A percentile compares a stretch with the other conserved stretches of the same genome.
These are phyloP conservation scores for Philantomba maxwellii DNA, from an alignment of 2,113 vertebrate genomes.

Conservation along the genomic window DNA sequence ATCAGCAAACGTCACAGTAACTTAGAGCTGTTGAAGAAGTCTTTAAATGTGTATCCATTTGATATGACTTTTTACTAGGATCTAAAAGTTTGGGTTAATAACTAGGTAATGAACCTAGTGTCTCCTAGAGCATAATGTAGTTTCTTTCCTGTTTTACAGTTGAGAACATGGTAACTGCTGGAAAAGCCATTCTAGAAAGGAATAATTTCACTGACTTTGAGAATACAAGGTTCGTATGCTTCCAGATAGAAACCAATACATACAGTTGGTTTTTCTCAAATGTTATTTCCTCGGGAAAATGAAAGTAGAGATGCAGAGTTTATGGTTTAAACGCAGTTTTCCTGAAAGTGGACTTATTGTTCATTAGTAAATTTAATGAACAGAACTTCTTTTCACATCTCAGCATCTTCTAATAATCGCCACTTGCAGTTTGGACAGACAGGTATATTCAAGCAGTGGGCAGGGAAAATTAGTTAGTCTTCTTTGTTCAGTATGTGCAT, in stretches of 20 bases:
- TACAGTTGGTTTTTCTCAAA: neutral
- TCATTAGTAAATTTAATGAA: conserved; percentile 8
- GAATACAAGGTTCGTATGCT: conserved; percentile 86
- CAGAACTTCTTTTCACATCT: neutral
- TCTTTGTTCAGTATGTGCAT: neutral
- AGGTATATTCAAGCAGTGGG: neutral
- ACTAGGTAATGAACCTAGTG: neutral
- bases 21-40: neutral
- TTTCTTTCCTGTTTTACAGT: conserved; percentile 79
- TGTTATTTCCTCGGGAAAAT: neutral
- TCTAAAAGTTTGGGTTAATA: neutral
- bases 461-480: neutral
- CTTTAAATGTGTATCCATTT: neutral
- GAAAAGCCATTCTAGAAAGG: conserved; percentile 88
- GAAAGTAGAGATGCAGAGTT: neutral
- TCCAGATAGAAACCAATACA: neutral
- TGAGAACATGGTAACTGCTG: conserved; percentile 88
- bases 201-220: conserved; percentile 86
- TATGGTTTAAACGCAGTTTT: conserved; percentile 16
- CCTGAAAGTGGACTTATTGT: neutral
- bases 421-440: neutral
- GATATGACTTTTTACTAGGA: neutral
- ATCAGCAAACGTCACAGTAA: neutral
- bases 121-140: neutral
- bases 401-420: neutral